Evolutionary conservation across 2,113 vertebrate genomes (phyloP).

Genomic region (Dicerorhinus sumatrensis): DNA sequence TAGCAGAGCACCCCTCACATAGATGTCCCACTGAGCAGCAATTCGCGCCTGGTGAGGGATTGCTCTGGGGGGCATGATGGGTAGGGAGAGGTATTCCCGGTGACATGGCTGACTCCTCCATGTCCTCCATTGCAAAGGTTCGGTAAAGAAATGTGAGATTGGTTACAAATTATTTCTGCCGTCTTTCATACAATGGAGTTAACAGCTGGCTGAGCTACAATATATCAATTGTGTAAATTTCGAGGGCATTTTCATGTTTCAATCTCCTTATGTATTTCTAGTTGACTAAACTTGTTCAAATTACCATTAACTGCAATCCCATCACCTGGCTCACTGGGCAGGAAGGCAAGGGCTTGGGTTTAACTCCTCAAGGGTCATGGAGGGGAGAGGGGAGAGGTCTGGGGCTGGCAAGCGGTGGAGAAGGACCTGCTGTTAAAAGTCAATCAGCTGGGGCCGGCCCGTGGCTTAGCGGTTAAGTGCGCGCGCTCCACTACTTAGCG

Average conservation of each 20-base stretch:
- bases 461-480: no score
- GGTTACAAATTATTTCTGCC: constrained; percentile 87
- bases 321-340: constrained; percentile 89
- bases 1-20: background rate
- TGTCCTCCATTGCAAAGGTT: constrained; percentile 83
- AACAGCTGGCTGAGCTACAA: constrained; percentile 88
- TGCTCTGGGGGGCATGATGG: background rate
- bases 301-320: constrained; percentile 89
- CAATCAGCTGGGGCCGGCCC: background rate
- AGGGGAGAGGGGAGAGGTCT: background rate
- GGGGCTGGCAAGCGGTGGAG: background rate
- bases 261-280: constrained; percentile 89
- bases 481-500: no score
- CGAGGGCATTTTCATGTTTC: constrained; percentile 89
- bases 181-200: constrained; percentile 83
- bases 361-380: constrained; percentile 74
- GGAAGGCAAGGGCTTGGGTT: constrained; percentile 84
- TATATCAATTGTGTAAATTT: constrained; percentile 88
- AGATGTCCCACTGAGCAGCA: background rate
- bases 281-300: constrained; percentile 90
- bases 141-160: constrained; percentile 82
- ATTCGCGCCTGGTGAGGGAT: background rate
- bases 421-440: background rate
- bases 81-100: background rate
- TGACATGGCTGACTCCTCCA: constrained; percentile 57